Evolutionary conservation across 2,888 invertebrate genomes (phyloP).

Genomic region (Eurois occulta): DNA sequence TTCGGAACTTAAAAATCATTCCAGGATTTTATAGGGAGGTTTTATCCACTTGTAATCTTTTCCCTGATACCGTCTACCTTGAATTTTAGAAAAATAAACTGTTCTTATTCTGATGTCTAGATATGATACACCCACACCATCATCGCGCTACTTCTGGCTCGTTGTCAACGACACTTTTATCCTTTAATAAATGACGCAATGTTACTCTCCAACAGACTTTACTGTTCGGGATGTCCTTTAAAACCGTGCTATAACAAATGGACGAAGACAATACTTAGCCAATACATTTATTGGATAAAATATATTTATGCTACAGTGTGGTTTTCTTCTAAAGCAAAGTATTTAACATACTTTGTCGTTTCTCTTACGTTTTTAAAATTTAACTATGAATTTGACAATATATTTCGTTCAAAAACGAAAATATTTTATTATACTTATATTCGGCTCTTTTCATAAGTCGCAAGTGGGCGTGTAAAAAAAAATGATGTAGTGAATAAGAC

Average conservation of each 20-base stretch:
- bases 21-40: not conserved
- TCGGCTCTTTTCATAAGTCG: not conserved
- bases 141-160: not conserved
- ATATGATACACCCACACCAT: not conserved
- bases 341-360: conserved; percentile 22
- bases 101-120: not conserved
- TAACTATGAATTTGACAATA: not conserved
- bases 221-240: not conserved
- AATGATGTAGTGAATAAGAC: not conserved
- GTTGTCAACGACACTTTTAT: not conserved
- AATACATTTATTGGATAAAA: conserved; percentile 42
- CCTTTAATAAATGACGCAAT: not conserved
- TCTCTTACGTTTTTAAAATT: conserved; percentile 3
- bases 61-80: too few species aligned
- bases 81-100: not conserved
- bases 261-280: conserved; percentile 48
- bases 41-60: not conserved
- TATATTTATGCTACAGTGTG: conserved; percentile 34
- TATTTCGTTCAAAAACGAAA: conserved; percentile 5
- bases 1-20: not conserved
- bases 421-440: not conserved
- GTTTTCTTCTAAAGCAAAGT: conserved; percentile 13
- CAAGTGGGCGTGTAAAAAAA: not conserved
- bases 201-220: not conserved
- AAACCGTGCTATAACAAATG: conserved; percentile 25